Evolutionary conservation across 2,888 invertebrate species (phyloP).

Genomic region (Lomographa bimaculata): DNA sequence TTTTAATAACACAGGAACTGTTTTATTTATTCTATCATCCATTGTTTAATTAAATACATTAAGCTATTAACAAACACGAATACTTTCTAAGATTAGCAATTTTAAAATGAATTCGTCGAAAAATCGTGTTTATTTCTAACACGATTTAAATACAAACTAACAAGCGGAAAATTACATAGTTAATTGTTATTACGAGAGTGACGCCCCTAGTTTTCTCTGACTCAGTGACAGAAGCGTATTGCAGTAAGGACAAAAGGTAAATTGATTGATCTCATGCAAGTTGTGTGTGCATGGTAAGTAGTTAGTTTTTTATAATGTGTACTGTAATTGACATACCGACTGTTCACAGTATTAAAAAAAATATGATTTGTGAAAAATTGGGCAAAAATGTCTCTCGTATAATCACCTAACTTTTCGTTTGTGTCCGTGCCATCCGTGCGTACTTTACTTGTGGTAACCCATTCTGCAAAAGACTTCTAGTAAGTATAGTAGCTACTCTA

Average conservation of each 20-base stretch:
- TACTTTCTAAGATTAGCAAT: constrained; percentile 11
- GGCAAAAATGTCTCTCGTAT: too few relatives aligned
- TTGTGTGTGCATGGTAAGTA: not conserved
- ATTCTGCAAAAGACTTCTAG: too few relatives aligned
- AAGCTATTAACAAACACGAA: constrained; percentile 6
- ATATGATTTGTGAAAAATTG: too few relatives aligned
- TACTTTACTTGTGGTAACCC: too few relatives aligned
- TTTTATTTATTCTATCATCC: not conserved
- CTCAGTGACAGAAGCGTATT: constrained; percentile 47
- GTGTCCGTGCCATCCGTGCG: too few relatives aligned
- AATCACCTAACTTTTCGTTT: too few relatives aligned
- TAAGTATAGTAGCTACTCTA: too few relatives aligned
- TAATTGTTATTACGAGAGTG: constrained; percentile 44
- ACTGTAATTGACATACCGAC: too few relatives aligned
- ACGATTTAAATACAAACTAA: constrained; percentile 55
- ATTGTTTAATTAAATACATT: constrained; percentile 2
- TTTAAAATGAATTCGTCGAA: constrained; percentile 18
- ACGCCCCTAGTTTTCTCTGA: constrained; percentile 76
- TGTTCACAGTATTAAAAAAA: too few relatives aligned
- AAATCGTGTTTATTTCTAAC: constrained; percentile 35
- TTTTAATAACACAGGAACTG: too few relatives aligned
- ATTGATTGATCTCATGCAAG: not conserved
- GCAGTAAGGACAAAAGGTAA: constrained; percentile 8
- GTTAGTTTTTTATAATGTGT: too few relatives aligned
- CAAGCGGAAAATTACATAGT: constrained; percentile 65